phyloP scores from a whole-genome alignment of 2,888 invertebrate genomes.

The Baronia brevicornis region DNA sequence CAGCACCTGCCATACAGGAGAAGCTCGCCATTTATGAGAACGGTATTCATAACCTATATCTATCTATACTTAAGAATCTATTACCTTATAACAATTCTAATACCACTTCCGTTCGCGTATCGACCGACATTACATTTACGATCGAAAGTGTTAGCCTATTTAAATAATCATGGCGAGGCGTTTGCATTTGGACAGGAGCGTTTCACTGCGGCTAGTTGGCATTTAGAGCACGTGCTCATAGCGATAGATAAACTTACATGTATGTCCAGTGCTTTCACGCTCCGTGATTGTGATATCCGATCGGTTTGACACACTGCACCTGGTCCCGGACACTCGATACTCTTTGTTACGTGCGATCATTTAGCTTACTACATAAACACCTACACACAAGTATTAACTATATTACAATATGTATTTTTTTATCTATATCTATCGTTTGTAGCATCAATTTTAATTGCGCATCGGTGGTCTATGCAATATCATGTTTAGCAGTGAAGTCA shows the following conservation, averaged over 20 bases:
- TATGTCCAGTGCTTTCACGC: conserved; percentile 61
- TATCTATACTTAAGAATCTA: no score
- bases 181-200: conserved; percentile 35
- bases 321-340: conserved; percentile 31
- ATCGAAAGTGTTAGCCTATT: conserved; percentile 52
- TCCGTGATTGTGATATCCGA: conserved; percentile 53
- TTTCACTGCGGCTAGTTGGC: conserved; percentile 61
- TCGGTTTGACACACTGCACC: conserved; percentile 51
- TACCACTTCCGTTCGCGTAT: conserved; percentile 10
- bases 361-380: conserved; percentile 23
- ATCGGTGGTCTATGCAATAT: no score
- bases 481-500: no score
- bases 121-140: conserved; percentile 30
- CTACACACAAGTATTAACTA: no score
- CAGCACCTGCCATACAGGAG: conserved; percentile 66
- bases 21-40: conserved; percentile 72
- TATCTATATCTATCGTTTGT: no score
- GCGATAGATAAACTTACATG: conserved; percentile 51
- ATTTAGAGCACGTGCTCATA: conserved; percentile 60
- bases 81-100: conserved; percentile 31
- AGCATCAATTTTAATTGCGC: no score
- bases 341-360: conserved; percentile 33
- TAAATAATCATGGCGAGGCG: conserved; percentile 28
- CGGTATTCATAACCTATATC: conserved; percentile 55
- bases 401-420: no score